These are phyloP conservation scores for Drosophila emarginata DNA, from an alignment of 2,888 invertebrate species.

Conservation along the genomic window DNA sequence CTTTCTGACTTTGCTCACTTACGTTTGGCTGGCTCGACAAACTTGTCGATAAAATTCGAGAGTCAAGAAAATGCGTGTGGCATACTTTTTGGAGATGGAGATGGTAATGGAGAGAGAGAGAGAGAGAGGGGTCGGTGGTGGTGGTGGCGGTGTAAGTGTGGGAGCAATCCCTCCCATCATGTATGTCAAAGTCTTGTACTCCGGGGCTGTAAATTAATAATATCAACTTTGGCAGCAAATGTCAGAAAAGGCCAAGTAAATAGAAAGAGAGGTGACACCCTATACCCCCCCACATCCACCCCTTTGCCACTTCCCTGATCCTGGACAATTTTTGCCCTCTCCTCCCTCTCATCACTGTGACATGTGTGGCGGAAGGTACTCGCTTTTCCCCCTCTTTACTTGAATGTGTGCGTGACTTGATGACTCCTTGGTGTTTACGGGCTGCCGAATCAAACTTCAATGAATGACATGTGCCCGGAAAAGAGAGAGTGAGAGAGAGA, in stretches of 20 bases:
- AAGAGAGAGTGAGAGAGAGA: background rate
- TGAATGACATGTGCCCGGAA: conserved; percentile 53
- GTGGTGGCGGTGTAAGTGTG: too few relatives aligned
- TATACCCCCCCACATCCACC: background rate
- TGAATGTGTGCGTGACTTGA: conserved; percentile 58
- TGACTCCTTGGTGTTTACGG: conserved; percentile 63
- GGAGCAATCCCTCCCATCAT: background rate
- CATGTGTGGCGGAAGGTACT: conserved; percentile 41
- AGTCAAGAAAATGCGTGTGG: conserved; percentile 54
- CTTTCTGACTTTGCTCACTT: background rate
- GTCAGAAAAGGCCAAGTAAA: conserved; percentile 67
- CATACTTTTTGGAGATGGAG: conserved; percentile 3
- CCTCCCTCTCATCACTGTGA: conserved; percentile 31
- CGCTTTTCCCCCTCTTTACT: background rate
- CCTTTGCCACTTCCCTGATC: background rate
- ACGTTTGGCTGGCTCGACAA: conserved; percentile 18
- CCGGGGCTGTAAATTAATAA: conserved; percentile 66
- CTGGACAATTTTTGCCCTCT: background rate
- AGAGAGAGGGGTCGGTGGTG: too few relatives aligned
- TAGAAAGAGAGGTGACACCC: conserved; percentile 10
- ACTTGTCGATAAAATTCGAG: conserved; percentile 55
- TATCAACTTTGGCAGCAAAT: conserved; percentile 70
- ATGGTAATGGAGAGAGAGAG: background rate
- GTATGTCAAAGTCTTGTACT: conserved; percentile 16
- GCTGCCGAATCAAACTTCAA: conserved; percentile 66